Conservation (phyloP, 2,797 vertebrate species). For the Psittacula derbiana region DNA sequence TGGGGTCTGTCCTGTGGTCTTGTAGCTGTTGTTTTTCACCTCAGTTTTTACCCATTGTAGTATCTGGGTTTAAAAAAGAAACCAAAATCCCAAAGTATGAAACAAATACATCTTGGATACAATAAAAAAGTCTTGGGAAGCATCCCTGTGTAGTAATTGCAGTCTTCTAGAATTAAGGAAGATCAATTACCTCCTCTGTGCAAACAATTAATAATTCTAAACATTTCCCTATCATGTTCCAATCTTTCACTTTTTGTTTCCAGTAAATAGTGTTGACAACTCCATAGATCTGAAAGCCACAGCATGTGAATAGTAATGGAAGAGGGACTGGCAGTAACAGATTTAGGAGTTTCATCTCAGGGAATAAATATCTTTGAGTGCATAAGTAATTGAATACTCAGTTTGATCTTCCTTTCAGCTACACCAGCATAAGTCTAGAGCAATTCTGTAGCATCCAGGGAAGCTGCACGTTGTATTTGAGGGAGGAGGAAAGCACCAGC, state of each 20-base stretch:
- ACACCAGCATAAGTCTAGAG: not conserved
- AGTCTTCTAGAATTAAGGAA: constrained; percentile 6
- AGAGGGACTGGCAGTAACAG: constrained; percentile 5
- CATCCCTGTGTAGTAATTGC: not conserved
- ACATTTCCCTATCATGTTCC: not conserved
- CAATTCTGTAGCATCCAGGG: not conserved
- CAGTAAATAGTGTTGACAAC: constrained; percentile 29
- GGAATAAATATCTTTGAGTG: constrained; percentile 25
- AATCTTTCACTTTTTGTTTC: constrained; percentile 26
- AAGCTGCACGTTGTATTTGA: not conserved
- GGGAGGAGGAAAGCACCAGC: not conserved
- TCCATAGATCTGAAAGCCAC: constrained; percentile 29
- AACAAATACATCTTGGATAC: not conserved
- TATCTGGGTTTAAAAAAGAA: not conserved
- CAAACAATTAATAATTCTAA: not conserved
- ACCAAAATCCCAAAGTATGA: not conserved
- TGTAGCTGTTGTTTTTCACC: not conserved
- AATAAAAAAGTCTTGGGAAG: not conserved
- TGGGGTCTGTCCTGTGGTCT: not conserved
- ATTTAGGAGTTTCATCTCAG: not conserved
- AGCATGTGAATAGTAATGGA: not conserved
- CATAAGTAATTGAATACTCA: constrained; percentile 6
- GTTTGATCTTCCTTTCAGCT: constrained; percentile 35
- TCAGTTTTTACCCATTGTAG: not conserved
- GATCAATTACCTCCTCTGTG: not conserved